Evolutionary conservation across 2,113 vertebrate genomes (phyloP).

Genomic region (Poeciliopsis prolifica): DNA sequence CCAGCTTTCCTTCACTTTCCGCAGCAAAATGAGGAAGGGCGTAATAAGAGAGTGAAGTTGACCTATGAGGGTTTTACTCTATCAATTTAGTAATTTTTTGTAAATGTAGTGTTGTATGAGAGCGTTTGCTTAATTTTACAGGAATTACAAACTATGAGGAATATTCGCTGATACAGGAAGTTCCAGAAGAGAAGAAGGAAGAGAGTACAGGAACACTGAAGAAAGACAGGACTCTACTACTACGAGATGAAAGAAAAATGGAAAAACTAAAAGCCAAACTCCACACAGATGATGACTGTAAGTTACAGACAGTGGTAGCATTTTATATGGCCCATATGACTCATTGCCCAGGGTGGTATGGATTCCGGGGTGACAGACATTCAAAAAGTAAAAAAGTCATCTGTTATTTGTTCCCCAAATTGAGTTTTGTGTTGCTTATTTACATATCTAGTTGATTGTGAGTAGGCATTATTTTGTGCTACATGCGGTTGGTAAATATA

Average conservation of each 20-base stretch:
- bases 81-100: constrained; percentile 15
- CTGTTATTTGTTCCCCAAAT: background rate
- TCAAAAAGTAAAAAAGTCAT: background rate
- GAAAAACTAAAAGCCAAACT: constrained; percentile 99
- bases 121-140: constrained; percentile 69
- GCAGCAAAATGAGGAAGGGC: constrained; percentile 39
- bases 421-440: background rate
- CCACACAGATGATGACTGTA: constrained; percentile 97
- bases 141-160: constrained; percentile 99
- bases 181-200: constrained; percentile 92
- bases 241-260: constrained; percentile 97
- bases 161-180: constrained; percentile 97
- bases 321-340: background rate
- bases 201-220: constrained; percentile 92
- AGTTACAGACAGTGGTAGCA: constrained; percentile 71
- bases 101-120: constrained; percentile 18
- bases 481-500: background rate
- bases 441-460: background rate
- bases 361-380: background rate
- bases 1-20: constrained; percentile 45
- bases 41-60: constrained; percentile 24
- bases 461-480: background rate
- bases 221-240: constrained; percentile 91
- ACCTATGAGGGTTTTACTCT: constrained; percentile 15
- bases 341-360: background rate